Percentiles rank a stretch among this genome's conserved stretches.
Conservation (phyloP, 2,888 invertebrate species). For the Azorinus chamasolen region DNA sequence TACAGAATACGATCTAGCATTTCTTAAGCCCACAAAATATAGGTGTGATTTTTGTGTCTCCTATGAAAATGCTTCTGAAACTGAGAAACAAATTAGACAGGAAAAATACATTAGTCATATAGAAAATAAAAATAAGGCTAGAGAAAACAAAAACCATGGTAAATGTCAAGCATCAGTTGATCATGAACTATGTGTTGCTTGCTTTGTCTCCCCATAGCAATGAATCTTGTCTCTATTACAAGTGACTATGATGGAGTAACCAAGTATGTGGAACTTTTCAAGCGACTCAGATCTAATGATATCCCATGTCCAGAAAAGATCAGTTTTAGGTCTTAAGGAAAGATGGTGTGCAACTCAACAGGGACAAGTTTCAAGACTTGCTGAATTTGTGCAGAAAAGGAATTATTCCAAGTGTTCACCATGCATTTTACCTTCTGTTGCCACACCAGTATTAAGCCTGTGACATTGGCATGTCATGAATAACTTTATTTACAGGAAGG, state of each 20-base stretch:
- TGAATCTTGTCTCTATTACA: conserved; percentile 33
- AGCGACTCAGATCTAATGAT: background rate
- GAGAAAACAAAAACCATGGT: conserved; percentile 32
- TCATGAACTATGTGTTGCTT: conserved; percentile 7
- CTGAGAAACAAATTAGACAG: conserved; percentile 10
- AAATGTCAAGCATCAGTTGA: conserved; percentile 8
- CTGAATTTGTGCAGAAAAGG: conserved; percentile 17
- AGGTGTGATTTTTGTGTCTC: conserved; percentile 35
- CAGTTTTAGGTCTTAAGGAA: background rate
- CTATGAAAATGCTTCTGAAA: conserved; percentile 16
- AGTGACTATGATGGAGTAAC: conserved; percentile 27
- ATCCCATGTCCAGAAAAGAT: background rate
- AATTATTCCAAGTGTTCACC: conserved; percentile 36
- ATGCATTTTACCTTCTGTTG: conserved; percentile 27
- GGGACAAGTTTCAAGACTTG: conserved; percentile 26
- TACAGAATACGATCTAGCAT: conserved; percentile 25
- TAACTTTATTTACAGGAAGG: too few species aligned
- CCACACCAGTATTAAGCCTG: conserved; percentile 13
- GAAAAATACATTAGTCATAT: conserved; percentile 20
- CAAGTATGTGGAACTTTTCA: conserved; percentile 17
- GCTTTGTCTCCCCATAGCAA: conserved; percentile 50
- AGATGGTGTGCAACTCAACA: conserved; percentile 1
- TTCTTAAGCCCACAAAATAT: conserved; percentile 33
- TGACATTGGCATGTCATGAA: too few species aligned
- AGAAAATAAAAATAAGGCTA: conserved; percentile 22